Base-by-base conservation (phyloP, 2,797 vertebrate species). In the Buceros bicornis region DNA sequence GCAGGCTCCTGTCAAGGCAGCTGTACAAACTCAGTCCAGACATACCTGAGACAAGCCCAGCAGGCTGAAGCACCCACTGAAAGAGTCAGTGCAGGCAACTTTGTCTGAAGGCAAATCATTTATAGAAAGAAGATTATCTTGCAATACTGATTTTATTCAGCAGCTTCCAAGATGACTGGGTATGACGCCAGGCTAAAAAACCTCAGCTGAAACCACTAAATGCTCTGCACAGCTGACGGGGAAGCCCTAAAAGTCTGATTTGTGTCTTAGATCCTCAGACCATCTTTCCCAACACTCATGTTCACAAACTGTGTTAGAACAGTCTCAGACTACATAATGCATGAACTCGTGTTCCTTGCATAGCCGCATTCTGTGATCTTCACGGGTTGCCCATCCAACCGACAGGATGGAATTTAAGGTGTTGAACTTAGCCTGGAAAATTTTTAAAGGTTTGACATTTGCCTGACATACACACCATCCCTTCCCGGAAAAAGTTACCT, bases 191-290 rank as follows among this genome's bases (percentile, higher is more conserved):
- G 54, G 21, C 61, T 62, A 33, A 60, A 86, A 94, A 86, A 48
- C 26, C 91, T 96, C 96, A 92, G 29, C 33, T 61, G 57, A 92
- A 94, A 74, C 67, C 74, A 93, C 87, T 62, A 74, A 88, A 65
- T 1, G 10, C 43, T 92, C 60, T 42, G 47, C 57, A 72, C 64
- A 87, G 51, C 79, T 54, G n/a, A 87, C 0, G 1, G 31, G 31
- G 78, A 96, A 93, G 40, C 87, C 69, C 48, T 88, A 54, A 90
- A 96, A 91, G 70, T 53, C 43, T 65, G 13, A 51, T 79, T 85
- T 93, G 84, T 61, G 54, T 58, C 77, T 64, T 43, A 48, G 25
- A 50, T 70, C 25, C 80, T 92, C 54, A 86, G 62, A 56, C 42
- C 66, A 56, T 47, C 43, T 35, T 65, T 11, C 66, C 33, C 58